A percentile compares a stretch with the other conserved stretches of the same genome.
phyloP scores from a whole-genome alignment of 2,888 invertebrate species.

The Drosophila monieri region DNA sequence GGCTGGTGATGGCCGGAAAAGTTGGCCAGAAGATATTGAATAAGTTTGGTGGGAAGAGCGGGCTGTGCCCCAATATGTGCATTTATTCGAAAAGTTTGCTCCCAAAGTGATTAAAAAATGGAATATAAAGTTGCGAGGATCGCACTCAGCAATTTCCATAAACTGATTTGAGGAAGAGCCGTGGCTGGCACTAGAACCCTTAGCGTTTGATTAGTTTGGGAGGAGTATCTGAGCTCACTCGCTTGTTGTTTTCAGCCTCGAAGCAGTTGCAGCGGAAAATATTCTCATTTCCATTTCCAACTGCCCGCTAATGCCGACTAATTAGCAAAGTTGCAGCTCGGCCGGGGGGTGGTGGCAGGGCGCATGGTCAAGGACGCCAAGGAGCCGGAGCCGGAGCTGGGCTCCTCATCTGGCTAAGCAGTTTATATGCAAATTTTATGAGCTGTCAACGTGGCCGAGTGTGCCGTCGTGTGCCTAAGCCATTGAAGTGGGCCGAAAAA shows the following conservation, averaged over 20 bases:
- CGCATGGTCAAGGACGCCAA: conserved; percentile 36
- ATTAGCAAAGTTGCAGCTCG: conserved; percentile 29
- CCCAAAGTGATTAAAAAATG: conserved; percentile 2
- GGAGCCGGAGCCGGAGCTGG: neutral
- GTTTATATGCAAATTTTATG: conserved; percentile 77
- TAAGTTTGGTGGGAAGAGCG: conserved; percentile 17
- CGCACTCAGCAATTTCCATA: neutral
- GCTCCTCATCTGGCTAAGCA: conserved; percentile 50
- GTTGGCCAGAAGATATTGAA: conserved; percentile 18
- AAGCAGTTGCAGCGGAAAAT: conserved; percentile 19
- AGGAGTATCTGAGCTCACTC: too few species aligned
- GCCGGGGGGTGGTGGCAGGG: neutral
- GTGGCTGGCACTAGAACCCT: too few species aligned
- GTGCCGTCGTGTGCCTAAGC: conserved; percentile 38
- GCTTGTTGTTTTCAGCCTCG: too few species aligned
- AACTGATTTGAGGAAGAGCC: neutral
- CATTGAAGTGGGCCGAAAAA: conserved; percentile 13
- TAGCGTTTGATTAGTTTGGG: neutral
- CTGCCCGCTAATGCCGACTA: conserved; percentile 22
- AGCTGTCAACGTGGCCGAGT: conserved; percentile 70
- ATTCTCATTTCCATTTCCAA: conserved; percentile 27
- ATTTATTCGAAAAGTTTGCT: conserved; percentile 11
- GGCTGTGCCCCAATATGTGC: conserved; percentile 23
- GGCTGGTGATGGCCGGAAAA: neutral
- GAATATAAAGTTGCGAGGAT: neutral